Base-by-base conservation (phyloP, 1,140 invertebrate genomes). In the Cylas formicarius region DNA sequence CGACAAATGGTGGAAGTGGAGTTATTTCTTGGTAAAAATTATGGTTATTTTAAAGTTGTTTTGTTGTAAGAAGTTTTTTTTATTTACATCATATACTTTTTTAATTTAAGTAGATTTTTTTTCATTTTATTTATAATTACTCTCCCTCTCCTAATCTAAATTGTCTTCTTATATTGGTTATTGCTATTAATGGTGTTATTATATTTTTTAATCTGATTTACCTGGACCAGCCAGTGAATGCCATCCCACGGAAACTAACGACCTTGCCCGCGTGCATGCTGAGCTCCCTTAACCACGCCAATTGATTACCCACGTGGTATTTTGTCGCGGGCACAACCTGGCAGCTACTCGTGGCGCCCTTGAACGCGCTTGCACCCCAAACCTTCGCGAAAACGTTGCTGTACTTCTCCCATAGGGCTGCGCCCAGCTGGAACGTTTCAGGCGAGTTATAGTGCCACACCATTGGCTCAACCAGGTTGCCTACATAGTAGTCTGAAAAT, bases 341-440 rank as follows among this genome's bases (percentile, higher is more conserved):
- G 36, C 53, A 55, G 42, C 57, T 60, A 24, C 56, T 53, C n/a
- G 59, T 60, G 0, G 87, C 86, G 5, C 84, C 90, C 73, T 94
- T 94, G 58, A 84, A 94, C 0, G 90, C 86, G 47, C 81, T 81
- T 4, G 89, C 89, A 13, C 80, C 76, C 93, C 93, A 97, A 16
- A 93, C 74, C 28, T 78, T 75, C 0, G 80, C 76, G 65, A 97
- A 97, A 2, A 91, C 68, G 41, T 77, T 74, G 3, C 78, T 74
- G 53, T 90, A 94, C 22, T 79, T 84, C 28, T 84, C 77, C 85
- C 86, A 91, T 55, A 71, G 72, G 1, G 72, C 65, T 0, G 71
- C 21, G 11, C 39, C 47, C 13, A 61, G 47, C 9, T 52, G 42
- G 32, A 61, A 61, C 21, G 51, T 52, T 31, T 61, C 57, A 6